A percentile compares a stretch with the other conserved stretches of the same genome.
Evolutionary conservation across 2,113 vertebrate genomes (phyloP).

Genomic region (Kryptolebias marmoratus): DNA sequence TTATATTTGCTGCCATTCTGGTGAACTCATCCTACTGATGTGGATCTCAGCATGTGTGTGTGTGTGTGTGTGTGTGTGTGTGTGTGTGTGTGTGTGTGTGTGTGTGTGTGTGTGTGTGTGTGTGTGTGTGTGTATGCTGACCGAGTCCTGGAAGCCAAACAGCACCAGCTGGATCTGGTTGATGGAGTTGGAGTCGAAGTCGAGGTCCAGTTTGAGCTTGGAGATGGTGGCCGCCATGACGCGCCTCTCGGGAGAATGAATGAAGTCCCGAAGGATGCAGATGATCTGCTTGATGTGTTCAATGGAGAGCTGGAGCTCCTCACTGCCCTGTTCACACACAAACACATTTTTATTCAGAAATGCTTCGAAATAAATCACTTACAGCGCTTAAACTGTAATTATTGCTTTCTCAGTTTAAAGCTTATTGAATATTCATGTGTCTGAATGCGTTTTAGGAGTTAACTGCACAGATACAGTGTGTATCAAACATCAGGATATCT

Average conservation of each 20-base stretch:
- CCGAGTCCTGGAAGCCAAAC: conserved; percentile 95
- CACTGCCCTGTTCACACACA: conserved; percentile 81
- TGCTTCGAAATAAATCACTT: too few relatives aligned
- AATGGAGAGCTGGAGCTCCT: conserved; percentile 88
- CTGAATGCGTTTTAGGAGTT: neutral
- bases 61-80: neutral
- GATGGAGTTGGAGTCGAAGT: conserved; percentile 93
- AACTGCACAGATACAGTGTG: neutral
- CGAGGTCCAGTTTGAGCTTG: conserved; percentile 91
- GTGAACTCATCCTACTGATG: too few relatives aligned
- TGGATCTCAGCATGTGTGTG: too few relatives aligned
- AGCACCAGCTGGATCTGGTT: conserved; percentile 93
- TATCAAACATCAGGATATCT: too few relatives aligned
- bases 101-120: too few relatives aligned
- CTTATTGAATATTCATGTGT: neutral
- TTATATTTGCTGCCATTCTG: too few relatives aligned
- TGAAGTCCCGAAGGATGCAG: conserved; percentile 93
- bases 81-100: neutral
- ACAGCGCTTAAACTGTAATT: too few relatives aligned
- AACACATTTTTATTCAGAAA: neutral
- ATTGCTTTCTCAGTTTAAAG: neutral
- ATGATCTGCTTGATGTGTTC: conserved; percentile 95
- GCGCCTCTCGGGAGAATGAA: conserved; percentile 90
- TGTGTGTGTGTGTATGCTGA: conserved; percentile 63
- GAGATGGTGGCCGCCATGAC: conserved; percentile 94